phyloP scores from a whole-genome alignment of 2,888 invertebrate species.

The Parnassius glacialis region DNA sequence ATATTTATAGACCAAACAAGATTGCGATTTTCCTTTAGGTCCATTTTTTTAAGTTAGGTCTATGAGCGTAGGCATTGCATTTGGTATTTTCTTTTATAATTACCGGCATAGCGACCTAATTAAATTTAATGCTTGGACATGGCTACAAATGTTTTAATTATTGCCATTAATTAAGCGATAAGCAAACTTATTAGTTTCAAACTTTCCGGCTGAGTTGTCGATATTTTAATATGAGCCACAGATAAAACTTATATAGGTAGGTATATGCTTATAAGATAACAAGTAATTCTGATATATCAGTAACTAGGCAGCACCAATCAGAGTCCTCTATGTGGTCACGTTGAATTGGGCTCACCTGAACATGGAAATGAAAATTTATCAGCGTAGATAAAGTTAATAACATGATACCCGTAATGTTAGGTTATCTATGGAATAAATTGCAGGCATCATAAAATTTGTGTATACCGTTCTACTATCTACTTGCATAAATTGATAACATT shows the following conservation, averaged over 20 bases:
- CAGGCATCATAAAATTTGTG: slow-evolving; percentile 18
- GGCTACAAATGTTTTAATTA: too few species aligned
- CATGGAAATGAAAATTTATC: slow-evolving; percentile 34
- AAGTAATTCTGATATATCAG: slow-evolving; percentile 30
- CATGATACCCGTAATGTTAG: slow-evolving; percentile 6
- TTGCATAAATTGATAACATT: slow-evolving; percentile 23
- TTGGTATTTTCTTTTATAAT: too few species aligned
- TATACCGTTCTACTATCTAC: slow-evolving; percentile 5
- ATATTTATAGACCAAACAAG: too few species aligned
- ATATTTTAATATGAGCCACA: slow-evolving; percentile 17
- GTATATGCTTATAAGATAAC: slow-evolving; percentile 15
- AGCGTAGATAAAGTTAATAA: slow-evolving; percentile 27
- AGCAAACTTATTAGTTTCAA: neutral
- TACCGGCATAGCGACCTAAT: too few species aligned
- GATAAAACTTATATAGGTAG: slow-evolving; percentile 16
- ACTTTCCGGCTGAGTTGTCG: slow-evolving; percentile 12
- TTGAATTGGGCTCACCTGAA: slow-evolving; percentile 26
- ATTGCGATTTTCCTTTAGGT: too few species aligned
- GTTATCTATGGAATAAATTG: slow-evolving; percentile 23
- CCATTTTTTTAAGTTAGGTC: too few species aligned
- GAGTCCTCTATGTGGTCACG: slow-evolving; percentile 25
- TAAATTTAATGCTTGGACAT: too few species aligned
- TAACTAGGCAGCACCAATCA: slow-evolving; percentile 31
- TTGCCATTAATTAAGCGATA: too few species aligned
- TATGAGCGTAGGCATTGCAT: too few species aligned